A percentile compares a stretch with the other conserved stretches of the same genome.
Evolutionary conservation across 2,888 invertebrate genomes (phyloP).

Genomic region (Andrena fulva): DNA sequence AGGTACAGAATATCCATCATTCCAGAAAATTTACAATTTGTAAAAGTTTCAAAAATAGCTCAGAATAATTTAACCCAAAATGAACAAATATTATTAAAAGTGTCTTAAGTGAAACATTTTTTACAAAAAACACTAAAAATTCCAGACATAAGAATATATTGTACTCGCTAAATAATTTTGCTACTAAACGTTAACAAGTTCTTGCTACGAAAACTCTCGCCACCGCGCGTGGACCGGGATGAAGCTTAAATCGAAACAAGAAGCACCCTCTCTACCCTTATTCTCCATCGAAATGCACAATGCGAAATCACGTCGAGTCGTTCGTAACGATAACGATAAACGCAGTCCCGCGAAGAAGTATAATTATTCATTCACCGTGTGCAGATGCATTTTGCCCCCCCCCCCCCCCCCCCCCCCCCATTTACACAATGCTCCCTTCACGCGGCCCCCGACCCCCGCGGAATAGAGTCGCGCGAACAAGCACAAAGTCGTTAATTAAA

Average conservation of each 20-base stretch:
- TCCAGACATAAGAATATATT: too few relatives aligned
- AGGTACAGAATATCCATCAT: too few relatives aligned
- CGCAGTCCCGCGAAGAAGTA: conserved; percentile 17
- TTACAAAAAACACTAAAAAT: too few relatives aligned
- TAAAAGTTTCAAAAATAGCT: too few relatives aligned
- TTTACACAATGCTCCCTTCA: neutral
- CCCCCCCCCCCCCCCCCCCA: conserved; percentile 9
- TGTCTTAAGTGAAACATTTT: too few relatives aligned
- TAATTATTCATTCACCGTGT: conserved; percentile 36
- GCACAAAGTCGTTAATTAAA: conserved; percentile 47
- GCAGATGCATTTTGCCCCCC: conserved; percentile 22
- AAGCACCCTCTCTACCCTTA: neutral
- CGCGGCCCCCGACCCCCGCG: neutral
- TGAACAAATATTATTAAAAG: too few relatives aligned
- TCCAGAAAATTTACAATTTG: too few relatives aligned
- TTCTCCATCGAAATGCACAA: neutral
- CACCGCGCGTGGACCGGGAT: neutral
- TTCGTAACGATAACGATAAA: conserved; percentile 46
- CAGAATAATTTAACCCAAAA: too few relatives aligned
- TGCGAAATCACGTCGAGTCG: conserved; percentile 18
- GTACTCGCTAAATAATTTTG: too few relatives aligned
- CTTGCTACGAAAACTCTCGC: too few relatives aligned
- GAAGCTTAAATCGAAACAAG: neutral
- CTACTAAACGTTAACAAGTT: too few relatives aligned
- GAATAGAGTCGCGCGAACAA: conserved; percentile 18